A percentile compares a stretch with the other conserved stretches of the same genome.
phyloP scores from a whole-genome alignment of 2,113 vertebrate species.

The Saiga tatarica region DNA sequence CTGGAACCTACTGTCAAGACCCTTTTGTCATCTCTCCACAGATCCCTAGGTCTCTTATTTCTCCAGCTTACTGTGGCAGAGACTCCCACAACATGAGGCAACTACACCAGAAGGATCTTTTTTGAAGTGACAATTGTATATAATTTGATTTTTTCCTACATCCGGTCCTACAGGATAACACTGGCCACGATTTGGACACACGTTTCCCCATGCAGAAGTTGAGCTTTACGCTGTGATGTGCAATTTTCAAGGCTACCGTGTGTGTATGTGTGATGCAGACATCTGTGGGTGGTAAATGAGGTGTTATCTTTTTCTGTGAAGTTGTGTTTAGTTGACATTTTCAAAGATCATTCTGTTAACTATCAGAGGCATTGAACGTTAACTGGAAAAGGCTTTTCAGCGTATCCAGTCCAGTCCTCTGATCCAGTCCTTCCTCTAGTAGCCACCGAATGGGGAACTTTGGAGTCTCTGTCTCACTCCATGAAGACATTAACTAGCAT shows the following conservation, averaged over 20 bases:
- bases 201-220: background rate
- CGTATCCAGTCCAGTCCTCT: background rate
- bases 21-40: background rate
- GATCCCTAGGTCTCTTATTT: background rate
- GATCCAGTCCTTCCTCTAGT: background rate
- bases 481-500: background rate
- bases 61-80: background rate
- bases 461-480: background rate
- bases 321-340: slow-evolving; percentile 4
- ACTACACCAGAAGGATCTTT: background rate
- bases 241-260: background rate
- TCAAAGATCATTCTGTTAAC: background rate
- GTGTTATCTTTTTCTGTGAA: background rate
- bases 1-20: background rate
- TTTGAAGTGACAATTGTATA: background rate
- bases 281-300: background rate
- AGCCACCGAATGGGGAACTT: background rate
- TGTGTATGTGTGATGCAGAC: background rate
- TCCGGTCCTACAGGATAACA: background rate
- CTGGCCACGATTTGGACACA: background rate
- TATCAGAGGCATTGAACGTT: background rate
- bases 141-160: background rate
- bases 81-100: background rate
- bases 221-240: background rate
- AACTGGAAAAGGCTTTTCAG: background rate